Percentiles rank a stretch among this genome's conserved stretches.
Conservation (phyloP, 1,140 invertebrate genomes). For the Diabrotica virgifera region DNA sequence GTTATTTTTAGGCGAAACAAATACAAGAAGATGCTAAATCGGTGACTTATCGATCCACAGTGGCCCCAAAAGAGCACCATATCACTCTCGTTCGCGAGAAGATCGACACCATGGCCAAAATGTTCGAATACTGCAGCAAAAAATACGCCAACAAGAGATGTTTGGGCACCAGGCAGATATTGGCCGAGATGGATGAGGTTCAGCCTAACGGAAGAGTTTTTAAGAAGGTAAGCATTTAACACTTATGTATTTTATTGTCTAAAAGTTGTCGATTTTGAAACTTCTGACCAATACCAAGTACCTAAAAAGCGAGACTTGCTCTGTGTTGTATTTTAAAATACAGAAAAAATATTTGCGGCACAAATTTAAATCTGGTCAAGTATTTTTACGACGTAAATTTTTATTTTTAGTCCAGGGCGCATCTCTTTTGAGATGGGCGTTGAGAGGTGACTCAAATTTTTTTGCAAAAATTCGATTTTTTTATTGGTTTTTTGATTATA, state of each 20-base stretch:
- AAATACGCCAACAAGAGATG: conserved; percentile 72
- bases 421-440: too few species aligned
- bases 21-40: conserved; percentile 56
- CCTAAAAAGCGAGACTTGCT: too few species aligned
- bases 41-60: conserved; percentile 71
- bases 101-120: conserved; percentile 83
- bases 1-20: conserved; percentile 51
- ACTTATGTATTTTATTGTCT: too few species aligned
- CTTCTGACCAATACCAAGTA: too few species aligned
- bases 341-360: too few species aligned
- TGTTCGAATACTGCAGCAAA: conserved; percentile 74
- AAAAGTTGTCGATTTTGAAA: neutral
- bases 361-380: too few species aligned
- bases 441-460: too few species aligned
- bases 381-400: too few species aligned
- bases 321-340: too few species aligned
- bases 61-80: conserved; percentile 65
- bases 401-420: too few species aligned
- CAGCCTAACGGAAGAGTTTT: conserved; percentile 93
- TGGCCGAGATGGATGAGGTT: conserved; percentile 89
- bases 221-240: conserved; percentile 73
- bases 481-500: too few species aligned
- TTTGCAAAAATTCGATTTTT: too few species aligned
- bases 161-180: conserved; percentile 86
- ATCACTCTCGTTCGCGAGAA: conserved; percentile 68